Percentiles rank a stretch among this genome's conserved stretches.
These are phyloP conservation scores for Microtus californicus DNA, from an alignment of 2,797 vertebrate species.

Conservation along the genomic window DNA sequence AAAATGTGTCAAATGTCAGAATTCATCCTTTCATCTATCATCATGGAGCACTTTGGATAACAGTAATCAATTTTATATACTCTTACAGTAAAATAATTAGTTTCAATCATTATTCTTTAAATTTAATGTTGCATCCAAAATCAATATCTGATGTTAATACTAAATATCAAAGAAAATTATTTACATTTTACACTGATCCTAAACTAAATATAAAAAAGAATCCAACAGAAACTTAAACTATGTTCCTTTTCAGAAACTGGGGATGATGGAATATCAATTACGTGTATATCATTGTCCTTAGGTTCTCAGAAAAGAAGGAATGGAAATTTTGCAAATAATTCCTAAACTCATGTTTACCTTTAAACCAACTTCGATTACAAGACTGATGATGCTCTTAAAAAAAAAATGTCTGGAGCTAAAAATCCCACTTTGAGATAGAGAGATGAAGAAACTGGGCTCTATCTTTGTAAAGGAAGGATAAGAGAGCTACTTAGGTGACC, in stretches of 20 bases:
- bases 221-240: not conserved
- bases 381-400: not conserved
- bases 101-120: not conserved
- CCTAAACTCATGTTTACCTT: not conserved
- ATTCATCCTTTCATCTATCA: not conserved
- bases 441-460: not conserved
- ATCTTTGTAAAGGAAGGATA: not conserved
- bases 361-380: slow-evolving; percentile 2
- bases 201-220: not conserved
- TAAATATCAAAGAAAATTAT: not conserved
- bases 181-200: not conserved
- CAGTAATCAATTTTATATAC: not conserved
- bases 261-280: not conserved
- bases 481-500: not conserved
- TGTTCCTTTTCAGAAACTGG: not conserved
- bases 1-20: slow-evolving; percentile 44
- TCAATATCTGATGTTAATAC: not conserved
- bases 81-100: slow-evolving; percentile 28
- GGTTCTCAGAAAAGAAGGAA: not conserved
- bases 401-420: not conserved
- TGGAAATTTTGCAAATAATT: not conserved
- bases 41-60: not conserved
- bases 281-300: not conserved
- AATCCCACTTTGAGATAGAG: not conserved
- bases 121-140: not conserved